Conservation (phyloP, 2,888 invertebrate species). For the Aquatica leii region DNA sequence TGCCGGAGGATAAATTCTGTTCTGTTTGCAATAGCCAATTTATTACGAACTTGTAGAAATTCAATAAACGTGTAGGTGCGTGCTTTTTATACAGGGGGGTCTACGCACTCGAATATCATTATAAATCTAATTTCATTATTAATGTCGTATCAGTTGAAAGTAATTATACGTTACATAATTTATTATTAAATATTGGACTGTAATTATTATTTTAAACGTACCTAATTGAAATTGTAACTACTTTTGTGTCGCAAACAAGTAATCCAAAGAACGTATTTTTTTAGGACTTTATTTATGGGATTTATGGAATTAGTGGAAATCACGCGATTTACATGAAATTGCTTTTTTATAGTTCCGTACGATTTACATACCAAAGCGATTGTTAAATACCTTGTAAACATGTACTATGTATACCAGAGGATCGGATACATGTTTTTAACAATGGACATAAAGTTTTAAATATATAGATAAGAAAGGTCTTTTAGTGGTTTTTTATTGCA, state of each 20-base stretch:
- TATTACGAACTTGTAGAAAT: too few species aligned
- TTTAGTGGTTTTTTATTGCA: too few species aligned
- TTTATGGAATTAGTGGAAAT: constrained; percentile 20
- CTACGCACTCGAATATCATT: constrained; percentile 17
- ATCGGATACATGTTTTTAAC: constrained; percentile 14
- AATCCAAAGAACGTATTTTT: too few species aligned
- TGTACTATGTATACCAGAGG: constrained; percentile 16
- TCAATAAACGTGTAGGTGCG: neutral
- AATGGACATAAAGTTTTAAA: constrained; percentile 7
- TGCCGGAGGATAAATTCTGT: too few species aligned
- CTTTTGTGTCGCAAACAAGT: neutral
- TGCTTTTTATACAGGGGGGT: constrained; percentile 1
- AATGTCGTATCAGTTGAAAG: constrained; percentile 16
- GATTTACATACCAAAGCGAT: constrained; percentile 27
- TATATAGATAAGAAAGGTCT: constrained; percentile 12
- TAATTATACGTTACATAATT: constrained; percentile 18
- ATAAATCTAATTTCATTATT: constrained; percentile 22
- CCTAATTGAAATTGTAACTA: neutral
- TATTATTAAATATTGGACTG: constrained; percentile 1
- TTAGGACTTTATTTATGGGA: too few species aligned
- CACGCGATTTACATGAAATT: constrained; percentile 27
- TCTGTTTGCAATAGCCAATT: too few species aligned
- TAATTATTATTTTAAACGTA: neutral
- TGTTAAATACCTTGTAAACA: constrained; percentile 33
- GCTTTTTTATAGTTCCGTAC: constrained; percentile 16